Base-by-base conservation (phyloP, 2,113 vertebrate species). In the Oreochromis tanganicae region DNA sequence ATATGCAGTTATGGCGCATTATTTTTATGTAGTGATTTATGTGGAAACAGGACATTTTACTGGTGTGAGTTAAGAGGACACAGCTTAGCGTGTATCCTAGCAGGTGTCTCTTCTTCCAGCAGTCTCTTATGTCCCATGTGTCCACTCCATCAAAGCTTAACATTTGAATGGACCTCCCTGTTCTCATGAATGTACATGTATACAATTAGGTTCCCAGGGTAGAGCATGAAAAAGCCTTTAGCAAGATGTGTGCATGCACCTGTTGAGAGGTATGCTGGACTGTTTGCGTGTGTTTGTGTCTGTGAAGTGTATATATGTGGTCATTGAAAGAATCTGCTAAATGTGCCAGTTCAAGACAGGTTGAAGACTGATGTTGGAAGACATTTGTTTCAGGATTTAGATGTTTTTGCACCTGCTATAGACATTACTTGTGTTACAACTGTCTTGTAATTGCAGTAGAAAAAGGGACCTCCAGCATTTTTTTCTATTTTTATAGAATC, bases 171-270 rank as follows among this genome's bases (percentile, higher is more conserved):
- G 34, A 19, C 73, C 73, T 78, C 73, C 46, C 73, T 81, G 9
- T 75, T 41, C 63, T 86, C 34, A 46, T 38, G 41, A 52, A 86
- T 71, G 87, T 50, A 43, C 82, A 82, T 80, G 57, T 21, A 85
- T 10, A 57, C 36, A 87, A 71, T 59, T 11, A 36, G 57, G 46
- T 90, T 93, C 93, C 84, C 94, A 93, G 85, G 91, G 80, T 46
- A 57, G 55, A 85, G 89, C 87, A 91, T 93, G 85, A 88, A 88
- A 87, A 89, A 48, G 86, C 56, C 81, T 84, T 93, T 59, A 86
- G 61, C 19, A 24, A 75, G 46, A 71, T 57, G 59, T 87, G 85
- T 88, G 59, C 34, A 55, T 87, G 80, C 92, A 94, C 92, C 93
- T 94, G 92, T 94, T 43, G 9, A 68, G 27, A 78, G 34, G n/a